Conservation (phyloP, 2,888 invertebrate genomes). For the Dolichopus griseipennis region DNA sequence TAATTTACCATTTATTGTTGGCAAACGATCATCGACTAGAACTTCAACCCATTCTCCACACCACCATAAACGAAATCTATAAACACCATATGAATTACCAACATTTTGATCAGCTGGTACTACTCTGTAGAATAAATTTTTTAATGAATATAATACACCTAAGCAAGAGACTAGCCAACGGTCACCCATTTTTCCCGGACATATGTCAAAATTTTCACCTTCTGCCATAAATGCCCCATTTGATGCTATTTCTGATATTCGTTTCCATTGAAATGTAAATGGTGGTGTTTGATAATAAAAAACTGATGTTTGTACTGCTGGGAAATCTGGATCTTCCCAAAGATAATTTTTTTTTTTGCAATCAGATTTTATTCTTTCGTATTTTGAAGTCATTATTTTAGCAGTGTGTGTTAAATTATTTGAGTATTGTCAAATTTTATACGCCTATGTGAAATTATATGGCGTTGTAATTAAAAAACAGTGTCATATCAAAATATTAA, state of each 20-base stretch:
- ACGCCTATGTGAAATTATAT: too few relatives aligned
- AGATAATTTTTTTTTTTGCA: constrained; percentile 71
- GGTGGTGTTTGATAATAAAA: constrained; percentile 93
- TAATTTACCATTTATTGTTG: constrained; percentile 76
- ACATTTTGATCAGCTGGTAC: constrained; percentile 86
- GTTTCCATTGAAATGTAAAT: constrained; percentile 84
- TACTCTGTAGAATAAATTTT: constrained; percentile 82
- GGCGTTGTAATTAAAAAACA: too few relatives aligned
- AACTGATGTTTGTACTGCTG: constrained; percentile 77
- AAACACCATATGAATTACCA: constrained; percentile 63
- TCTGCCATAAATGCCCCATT: constrained; percentile 48
- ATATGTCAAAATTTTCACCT: constrained; percentile 68
- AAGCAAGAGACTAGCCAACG: constrained; percentile 84
- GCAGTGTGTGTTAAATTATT: too few relatives aligned
- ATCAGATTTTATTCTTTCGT: constrained; percentile 71
- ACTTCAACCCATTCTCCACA: constrained; percentile 89
- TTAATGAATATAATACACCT: constrained; percentile 72
- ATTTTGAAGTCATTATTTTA: constrained; percentile 44
- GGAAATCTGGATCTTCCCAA: constrained; percentile 90
- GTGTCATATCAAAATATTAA: too few relatives aligned
- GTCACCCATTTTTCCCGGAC: constrained; percentile 84
- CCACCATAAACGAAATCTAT: constrained; percentile 88
- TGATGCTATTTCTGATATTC: constrained; percentile 61
- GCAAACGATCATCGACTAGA: constrained; percentile 79
- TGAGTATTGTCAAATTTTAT: too few relatives aligned